Conservation (phyloP, 2,797 vertebrate species). For the Cichlasoma orientale region DNA sequence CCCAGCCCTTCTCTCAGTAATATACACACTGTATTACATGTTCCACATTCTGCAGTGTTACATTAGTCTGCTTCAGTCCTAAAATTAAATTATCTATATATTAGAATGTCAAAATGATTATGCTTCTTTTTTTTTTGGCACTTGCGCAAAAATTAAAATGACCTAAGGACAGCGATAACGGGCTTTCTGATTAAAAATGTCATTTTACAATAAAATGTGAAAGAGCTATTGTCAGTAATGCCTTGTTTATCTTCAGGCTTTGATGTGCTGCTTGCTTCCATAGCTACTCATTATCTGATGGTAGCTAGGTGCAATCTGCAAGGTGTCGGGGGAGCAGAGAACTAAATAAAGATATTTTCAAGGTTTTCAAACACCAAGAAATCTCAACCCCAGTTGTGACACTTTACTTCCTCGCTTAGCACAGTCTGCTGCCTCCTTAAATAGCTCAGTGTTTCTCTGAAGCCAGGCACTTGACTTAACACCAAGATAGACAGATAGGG, state of each 20-base stretch:
- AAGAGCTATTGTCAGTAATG: slow-evolving; percentile 15
- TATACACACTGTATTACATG: slow-evolving; percentile 10
- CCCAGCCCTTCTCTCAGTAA: slow-evolving; percentile 12
- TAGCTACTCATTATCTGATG: slow-evolving; percentile 57
- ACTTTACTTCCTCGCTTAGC: slow-evolving; percentile 65
- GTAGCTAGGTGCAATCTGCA: slow-evolving; percentile 52
- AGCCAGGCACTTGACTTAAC: slow-evolving; percentile 58
- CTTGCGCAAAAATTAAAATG: neutral
- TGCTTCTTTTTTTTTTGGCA: neutral
- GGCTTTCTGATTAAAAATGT: slow-evolving; percentile 28
- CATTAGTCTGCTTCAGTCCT: neutral
- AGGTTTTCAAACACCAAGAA: slow-evolving; percentile 58
- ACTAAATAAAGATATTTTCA: slow-evolving; percentile 67
- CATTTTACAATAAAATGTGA: slow-evolving; percentile 13
- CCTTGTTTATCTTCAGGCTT: slow-evolving; percentile 30
- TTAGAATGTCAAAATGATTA: slow-evolving; percentile 9
- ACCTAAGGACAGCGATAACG: neutral
- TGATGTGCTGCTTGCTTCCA: slow-evolving; percentile 39
- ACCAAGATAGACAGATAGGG: slow-evolving; percentile 58
- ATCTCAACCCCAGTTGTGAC: slow-evolving; percentile 67
- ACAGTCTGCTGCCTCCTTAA: slow-evolving; percentile 69
- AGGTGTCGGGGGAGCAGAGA: slow-evolving; percentile 42
- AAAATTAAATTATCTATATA: slow-evolving; percentile 27
- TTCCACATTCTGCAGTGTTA: slow-evolving; percentile 40
- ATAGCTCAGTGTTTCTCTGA: slow-evolving; percentile 73